These are phyloP conservation scores for Drosophila birchii DNA, from an alignment of 2,888 invertebrate species.

Conservation along the genomic window DNA sequence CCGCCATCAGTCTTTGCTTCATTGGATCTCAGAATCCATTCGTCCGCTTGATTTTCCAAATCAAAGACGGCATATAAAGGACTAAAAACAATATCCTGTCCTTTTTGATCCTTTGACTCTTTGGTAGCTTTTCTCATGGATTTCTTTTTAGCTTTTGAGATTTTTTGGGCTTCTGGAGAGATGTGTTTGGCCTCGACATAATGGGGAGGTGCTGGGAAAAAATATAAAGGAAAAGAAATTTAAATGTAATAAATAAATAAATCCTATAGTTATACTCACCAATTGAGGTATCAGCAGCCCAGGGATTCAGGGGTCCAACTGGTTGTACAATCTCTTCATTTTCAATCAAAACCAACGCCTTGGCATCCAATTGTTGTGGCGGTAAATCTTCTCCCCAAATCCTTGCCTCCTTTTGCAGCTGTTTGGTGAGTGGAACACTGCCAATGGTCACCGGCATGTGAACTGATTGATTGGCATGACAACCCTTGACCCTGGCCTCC, in stretches of 20 bases:
- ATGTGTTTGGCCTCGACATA: conserved; percentile 81
- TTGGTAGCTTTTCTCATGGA: not conserved
- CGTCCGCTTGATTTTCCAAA: conserved; percentile 19
- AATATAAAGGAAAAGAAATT: too few species aligned
- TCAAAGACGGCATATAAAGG: conserved; percentile 62
- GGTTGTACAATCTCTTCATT: conserved; percentile 2
- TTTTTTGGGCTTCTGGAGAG: conserved; percentile 22
- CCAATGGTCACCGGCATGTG: conserved; percentile 82
- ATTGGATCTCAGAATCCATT: conserved; percentile 8
- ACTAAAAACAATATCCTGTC: conserved; percentile 34
- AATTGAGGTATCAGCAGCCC: conserved; percentile 63
- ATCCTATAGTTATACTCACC: conserved; percentile 43
- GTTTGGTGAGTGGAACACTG: conserved; percentile 73
- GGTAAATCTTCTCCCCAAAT: conserved; percentile 35
- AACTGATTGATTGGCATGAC: conserved; percentile 68
- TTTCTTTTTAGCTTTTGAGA: conserved; percentile 42
- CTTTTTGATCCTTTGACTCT: conserved; percentile 20
- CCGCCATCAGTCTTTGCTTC: conserved; percentile 15
- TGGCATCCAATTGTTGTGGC: conserved; percentile 58
- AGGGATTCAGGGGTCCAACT: conserved; percentile 49
- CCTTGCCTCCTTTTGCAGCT: conserved; percentile 45
- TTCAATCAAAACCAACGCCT: conserved; percentile 54
- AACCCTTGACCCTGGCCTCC: conserved; percentile 71
- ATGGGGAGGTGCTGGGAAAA: conserved; percentile 77
- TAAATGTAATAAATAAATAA: too few species aligned